Percentiles rank a stretch among this genome's conserved stretches.
Evolutionary conservation across 2,113 vertebrate genomes (phyloP).

Genomic region (Orthonyx spaldingii): DNA sequence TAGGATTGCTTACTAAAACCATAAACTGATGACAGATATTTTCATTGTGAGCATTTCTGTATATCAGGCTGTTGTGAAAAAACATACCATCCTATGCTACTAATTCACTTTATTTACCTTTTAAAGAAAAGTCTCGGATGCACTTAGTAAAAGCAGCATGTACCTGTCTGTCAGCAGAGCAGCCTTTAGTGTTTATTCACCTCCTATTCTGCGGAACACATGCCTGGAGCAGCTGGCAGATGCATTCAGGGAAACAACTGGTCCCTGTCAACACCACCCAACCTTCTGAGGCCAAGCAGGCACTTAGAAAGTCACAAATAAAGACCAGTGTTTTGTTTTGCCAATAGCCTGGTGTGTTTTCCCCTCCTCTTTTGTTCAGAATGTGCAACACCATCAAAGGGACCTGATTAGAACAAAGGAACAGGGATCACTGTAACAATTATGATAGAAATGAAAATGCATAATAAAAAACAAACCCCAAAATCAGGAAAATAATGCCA

Average conservation of each 20-base stretch:
- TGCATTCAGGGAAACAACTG: slow-evolving; percentile 78
- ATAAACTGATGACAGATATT: slow-evolving; percentile 62
- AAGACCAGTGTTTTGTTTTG: slow-evolving; percentile 77
- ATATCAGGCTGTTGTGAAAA: slow-evolving; percentile 20
- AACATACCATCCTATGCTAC: slow-evolving; percentile 26
- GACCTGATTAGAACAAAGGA: slow-evolving; percentile 68
- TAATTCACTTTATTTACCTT: slow-evolving; percentile 77
- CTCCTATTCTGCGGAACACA: slow-evolving; percentile 71
- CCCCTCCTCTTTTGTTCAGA: slow-evolving; percentile 56
- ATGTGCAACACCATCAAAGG: slow-evolving; percentile 61
- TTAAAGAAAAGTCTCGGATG: slow-evolving; percentile 64
- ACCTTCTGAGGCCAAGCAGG: slow-evolving; percentile 70
- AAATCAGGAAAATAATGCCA: slow-evolving; percentile 73
- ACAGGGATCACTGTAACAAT: slow-evolving; percentile 70
- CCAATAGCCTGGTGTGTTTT: slow-evolving; percentile 63
- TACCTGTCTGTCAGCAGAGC: slow-evolving; percentile 85
- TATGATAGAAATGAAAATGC: slow-evolving; percentile 81
- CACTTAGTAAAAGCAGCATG: slow-evolving; percentile 77
- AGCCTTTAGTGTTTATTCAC: slow-evolving; percentile 76
- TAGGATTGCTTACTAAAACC: slow-evolving; percentile 44
- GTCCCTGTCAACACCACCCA: slow-evolving; percentile 83
- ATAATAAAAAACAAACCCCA: slow-evolving; percentile 58
- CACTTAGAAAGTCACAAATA: slow-evolving; percentile 71
- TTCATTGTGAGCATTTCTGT: slow-evolving; percentile 39
- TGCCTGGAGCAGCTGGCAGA: slow-evolving; percentile 82